phyloP scores from a whole-genome alignment of 2,888 invertebrate genomes.

The Halocaridina rubra region DNA sequence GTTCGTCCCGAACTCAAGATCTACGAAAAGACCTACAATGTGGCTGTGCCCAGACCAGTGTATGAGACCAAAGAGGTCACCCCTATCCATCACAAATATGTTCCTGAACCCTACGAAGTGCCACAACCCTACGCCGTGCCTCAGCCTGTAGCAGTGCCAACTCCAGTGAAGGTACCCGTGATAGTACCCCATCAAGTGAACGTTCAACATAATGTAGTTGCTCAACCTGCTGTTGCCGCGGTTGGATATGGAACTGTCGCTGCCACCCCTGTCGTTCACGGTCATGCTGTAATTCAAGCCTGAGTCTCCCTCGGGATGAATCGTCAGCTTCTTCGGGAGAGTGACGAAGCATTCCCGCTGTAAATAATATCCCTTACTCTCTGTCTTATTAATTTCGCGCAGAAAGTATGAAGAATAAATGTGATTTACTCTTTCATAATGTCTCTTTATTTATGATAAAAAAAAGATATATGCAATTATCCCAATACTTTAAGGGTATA shows the following conservation, averaged over 20 bases:
- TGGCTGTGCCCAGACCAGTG: slow-evolving; percentile 46
- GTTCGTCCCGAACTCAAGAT: slow-evolving; percentile 40
- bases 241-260: not conserved
- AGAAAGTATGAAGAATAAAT: not conserved
- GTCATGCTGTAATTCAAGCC: not conserved
- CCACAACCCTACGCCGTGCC: slow-evolving; percentile 51
- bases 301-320: slow-evolving; percentile 49
- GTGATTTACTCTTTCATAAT: not conserved
- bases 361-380: not conserved
- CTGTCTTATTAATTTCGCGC: not conserved
- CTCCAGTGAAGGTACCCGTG: not conserved
- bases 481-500: not conserved
- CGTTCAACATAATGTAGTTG: slow-evolving; percentile 16
- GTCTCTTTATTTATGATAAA: not conserved
- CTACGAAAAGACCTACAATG: slow-evolving; percentile 41
- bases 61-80: slow-evolving; percentile 50
- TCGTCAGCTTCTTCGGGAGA: slow-evolving; percentile 37
- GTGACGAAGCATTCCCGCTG: slow-evolving; percentile 38
- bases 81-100: slow-evolving; percentile 47
- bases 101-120: slow-evolving; percentile 44
- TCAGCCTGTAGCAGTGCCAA: slow-evolving; percentile 35
- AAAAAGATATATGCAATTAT: not conserved
- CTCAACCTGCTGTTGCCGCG: not conserved
- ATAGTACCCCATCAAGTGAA: slow-evolving; percentile 12
- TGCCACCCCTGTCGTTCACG: not conserved